Evolutionary conservation across 1,140 invertebrate species (phyloP), one percentile per base, ranked within the genome.

Genomic region (Musca vetustissima): DNA sequence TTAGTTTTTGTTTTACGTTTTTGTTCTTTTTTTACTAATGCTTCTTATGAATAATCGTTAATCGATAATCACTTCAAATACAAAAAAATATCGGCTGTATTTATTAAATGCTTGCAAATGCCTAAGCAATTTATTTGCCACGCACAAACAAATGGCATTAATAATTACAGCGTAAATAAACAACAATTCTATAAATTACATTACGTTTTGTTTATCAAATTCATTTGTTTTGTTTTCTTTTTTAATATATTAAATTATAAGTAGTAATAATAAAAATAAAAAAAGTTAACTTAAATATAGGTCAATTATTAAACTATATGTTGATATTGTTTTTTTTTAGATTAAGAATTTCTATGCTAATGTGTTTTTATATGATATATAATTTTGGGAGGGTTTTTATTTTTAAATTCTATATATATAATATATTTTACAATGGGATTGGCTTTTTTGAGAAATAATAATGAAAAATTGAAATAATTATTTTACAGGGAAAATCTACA

Each of bases 141-240:
- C 36, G 11, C 19, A 43, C 19, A 36, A 43, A 59, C 36, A 43
- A 43, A 43, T 43, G 13, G 36, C 36, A 28, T 32, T 43, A 61
- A 36, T 36, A 61, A 61, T 36, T 61, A 61, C 57, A 61, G 57
- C 28, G 36, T 43, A 61, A 61, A 43, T 43, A 61, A 61, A 61
- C 57, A 61, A 61, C 57, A 61, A 36, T 61, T 36, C 57, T 61
- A 61, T 36, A 61, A 61, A 61, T 36, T 61, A 61, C 36, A 11
- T 43, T 43, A 43, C 11, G 36, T 43, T 28, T 43, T 43, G 36
- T 43, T 43, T 43, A 9, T 43, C 36, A 21, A 52, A 52, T 52
- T 52, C 21, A 52, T 52, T 49, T 19, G n/a, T 19, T 19, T 19
- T 52, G 1, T 19, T 28, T 28, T 8, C n/a, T 49, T 49, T 49